Percentiles rank a stretch among this genome's conserved stretches.
phyloP scores from a whole-genome alignment of 2,797 vertebrate species.

The Balearica regulorum region DNA sequence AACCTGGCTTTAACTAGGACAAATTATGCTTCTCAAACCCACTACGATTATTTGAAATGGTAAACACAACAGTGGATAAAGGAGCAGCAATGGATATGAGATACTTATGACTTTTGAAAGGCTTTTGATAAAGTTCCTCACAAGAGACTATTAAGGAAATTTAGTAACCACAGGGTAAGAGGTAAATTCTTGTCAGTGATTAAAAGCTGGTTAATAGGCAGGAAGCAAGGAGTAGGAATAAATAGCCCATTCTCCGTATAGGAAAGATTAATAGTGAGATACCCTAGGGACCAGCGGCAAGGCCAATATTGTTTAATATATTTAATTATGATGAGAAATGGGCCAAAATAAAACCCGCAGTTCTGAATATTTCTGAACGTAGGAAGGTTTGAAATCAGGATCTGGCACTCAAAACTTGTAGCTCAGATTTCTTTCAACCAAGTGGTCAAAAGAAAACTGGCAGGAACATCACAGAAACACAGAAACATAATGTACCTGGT shows the following conservation, averaged over 20 bases:
- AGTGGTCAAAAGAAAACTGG: not conserved
- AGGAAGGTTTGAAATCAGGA: not conserved
- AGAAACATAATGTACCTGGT: not conserved
- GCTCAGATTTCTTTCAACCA: not conserved
- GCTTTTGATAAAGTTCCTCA: conserved; percentile 37
- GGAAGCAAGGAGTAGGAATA: conserved; percentile 20
- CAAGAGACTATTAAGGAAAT: conserved; percentile 45
- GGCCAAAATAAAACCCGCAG: not conserved
- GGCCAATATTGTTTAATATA: not conserved
- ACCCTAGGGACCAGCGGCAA: not conserved
- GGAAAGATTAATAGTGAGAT: conserved; percentile 1
- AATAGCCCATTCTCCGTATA: not conserved
- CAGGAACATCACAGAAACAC: not conserved
- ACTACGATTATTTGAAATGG: not conserved
- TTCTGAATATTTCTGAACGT: not conserved
- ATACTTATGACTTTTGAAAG: not conserved
- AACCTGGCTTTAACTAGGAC: not conserved
- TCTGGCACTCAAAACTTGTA: not conserved
- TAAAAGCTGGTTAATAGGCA: conserved; percentile 32
- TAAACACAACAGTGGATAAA: not conserved
- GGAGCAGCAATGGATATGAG: not conserved
- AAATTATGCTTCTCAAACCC: not conserved
- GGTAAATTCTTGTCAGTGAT: conserved; percentile 31
- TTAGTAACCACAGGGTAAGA: conserved; percentile 21
- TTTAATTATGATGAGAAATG: not conserved